These are phyloP conservation scores for Cuniculus paca DNA, from an alignment of 2,797 vertebrate genomes.

Conservation along the genomic window DNA sequence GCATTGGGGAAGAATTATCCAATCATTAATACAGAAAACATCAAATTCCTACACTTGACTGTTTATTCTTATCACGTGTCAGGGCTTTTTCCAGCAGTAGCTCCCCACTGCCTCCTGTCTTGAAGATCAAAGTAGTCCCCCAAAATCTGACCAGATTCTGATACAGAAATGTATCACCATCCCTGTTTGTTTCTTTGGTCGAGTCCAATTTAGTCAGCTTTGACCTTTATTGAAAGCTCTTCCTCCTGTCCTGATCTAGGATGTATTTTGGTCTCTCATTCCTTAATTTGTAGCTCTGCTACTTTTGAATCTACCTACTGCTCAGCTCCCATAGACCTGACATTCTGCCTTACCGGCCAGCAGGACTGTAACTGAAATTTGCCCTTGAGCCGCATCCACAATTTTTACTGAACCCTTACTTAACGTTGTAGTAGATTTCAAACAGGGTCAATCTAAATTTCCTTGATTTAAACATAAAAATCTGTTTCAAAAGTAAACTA, in stretches of 20 bases:
- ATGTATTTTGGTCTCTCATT: neutral
- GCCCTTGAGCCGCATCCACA: neutral
- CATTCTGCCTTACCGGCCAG: neutral
- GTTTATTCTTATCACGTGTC: neutral
- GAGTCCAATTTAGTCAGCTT: neutral
- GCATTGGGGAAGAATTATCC: neutral
- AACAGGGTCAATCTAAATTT: conserved; percentile 68
- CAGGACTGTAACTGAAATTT: neutral
- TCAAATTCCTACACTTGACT: neutral
- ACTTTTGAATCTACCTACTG: neutral
- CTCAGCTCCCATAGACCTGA: neutral
- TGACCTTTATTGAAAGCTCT: neutral
- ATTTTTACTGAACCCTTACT: neutral
- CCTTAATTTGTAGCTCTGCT: neutral
- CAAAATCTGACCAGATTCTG: neutral
- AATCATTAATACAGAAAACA: neutral
- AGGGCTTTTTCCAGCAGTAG: neutral
- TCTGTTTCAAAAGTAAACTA: conserved; percentile 64
- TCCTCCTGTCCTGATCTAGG: neutral
- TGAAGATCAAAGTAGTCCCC: neutral
- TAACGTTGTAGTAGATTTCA: neutral
- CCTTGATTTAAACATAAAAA: conserved; percentile 70
- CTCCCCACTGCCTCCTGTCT: neutral
- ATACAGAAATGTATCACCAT: neutral
- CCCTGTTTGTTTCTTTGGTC: neutral